Conservation (phyloP, 23 tunicate species). For the Phallusia fumigata region DNA sequence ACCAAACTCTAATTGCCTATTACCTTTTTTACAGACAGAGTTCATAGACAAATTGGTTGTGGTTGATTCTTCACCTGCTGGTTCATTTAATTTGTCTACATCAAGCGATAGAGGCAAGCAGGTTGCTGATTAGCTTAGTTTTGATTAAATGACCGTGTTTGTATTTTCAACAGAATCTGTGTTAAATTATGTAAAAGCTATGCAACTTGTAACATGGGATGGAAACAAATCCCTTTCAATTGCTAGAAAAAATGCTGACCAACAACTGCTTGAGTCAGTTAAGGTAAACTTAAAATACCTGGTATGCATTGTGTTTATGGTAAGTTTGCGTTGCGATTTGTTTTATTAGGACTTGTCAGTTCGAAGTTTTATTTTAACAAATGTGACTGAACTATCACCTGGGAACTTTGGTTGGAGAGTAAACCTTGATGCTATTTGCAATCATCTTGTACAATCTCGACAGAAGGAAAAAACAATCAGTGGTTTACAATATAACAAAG, state of each 20-base stretch:
- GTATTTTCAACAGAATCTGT: constrained; percentile 26
- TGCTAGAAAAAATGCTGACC: constrained; percentile 54
- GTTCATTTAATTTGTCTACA: neutral
- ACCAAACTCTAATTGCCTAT: neutral
- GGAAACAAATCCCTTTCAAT: constrained; percentile 8
- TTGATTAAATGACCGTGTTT: neutral
- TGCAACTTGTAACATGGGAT: constrained; percentile 47
- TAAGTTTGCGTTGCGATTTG: neutral
- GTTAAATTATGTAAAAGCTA: constrained; percentile 60
- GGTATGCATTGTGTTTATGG: neutral
- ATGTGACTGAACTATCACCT: constrained; percentile 18
- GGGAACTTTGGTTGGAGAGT: constrained; percentile 57
- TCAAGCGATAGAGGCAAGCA: neutral
- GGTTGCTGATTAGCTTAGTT: neutral
- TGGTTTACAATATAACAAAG: constrained; percentile 22
- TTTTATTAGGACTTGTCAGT: constrained; percentile 16
- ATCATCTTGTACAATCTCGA: constrained; percentile 19
- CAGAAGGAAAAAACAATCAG: neutral
- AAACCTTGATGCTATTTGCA: constrained; percentile 40
- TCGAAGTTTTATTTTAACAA: constrained; percentile 51
- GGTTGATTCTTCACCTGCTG: constrained; percentile 73
- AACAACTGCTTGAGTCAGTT: constrained; percentile 41
- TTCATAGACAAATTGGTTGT: constrained; percentile 58
- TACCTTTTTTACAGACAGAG: constrained; percentile 41
- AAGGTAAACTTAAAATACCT: constrained; percentile 13